Conservation (phyloP, 2,797 vertebrate species). For the Notolabrus celidotus region DNA sequence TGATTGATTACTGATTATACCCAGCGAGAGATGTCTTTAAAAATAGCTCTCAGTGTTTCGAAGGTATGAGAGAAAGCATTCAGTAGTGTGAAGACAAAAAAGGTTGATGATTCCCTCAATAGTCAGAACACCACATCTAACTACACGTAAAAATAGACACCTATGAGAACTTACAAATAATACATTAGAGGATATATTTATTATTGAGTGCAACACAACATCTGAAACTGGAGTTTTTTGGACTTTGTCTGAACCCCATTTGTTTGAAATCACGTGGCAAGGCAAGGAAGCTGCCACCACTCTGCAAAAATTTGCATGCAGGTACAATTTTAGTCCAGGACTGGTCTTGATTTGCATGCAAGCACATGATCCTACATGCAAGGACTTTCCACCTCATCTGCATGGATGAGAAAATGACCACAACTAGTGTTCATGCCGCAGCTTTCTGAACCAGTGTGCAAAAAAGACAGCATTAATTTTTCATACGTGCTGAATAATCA, state of each 20-base stretch:
- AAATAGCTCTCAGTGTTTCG: background rate
- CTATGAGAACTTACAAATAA: no score
- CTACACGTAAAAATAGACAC: no score
- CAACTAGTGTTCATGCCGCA: constrained; percentile 6
- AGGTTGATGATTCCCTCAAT: no score
- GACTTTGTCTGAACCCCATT: constrained; percentile 8
- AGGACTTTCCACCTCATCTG: constrained; percentile 22
- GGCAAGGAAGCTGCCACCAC: background rate
- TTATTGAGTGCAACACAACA: background rate
- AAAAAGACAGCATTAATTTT: constrained; percentile 22
- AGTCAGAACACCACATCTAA: no score
- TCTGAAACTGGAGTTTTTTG: background rate
- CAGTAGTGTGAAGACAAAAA: background rate
- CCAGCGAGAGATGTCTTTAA: no score
- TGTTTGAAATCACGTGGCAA: constrained; percentile 21
- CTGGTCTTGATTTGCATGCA: constrained; percentile 47
- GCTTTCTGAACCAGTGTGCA: background rate
- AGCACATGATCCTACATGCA: constrained; percentile 7
- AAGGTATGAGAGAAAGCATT: background rate
- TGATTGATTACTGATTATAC: background rate
- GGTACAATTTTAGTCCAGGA: constrained; percentile 25
- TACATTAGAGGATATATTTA: no score
- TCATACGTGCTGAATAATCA: constrained; percentile 21
- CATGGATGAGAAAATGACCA: constrained; percentile 35
- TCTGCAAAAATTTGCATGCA: constrained; percentile 36